A percentile compares a stretch with the other conserved stretches of the same genome.
Evolutionary conservation across 2,888 invertebrate genomes (phyloP).

Genomic region (Yponomeuta malinellus): DNA sequence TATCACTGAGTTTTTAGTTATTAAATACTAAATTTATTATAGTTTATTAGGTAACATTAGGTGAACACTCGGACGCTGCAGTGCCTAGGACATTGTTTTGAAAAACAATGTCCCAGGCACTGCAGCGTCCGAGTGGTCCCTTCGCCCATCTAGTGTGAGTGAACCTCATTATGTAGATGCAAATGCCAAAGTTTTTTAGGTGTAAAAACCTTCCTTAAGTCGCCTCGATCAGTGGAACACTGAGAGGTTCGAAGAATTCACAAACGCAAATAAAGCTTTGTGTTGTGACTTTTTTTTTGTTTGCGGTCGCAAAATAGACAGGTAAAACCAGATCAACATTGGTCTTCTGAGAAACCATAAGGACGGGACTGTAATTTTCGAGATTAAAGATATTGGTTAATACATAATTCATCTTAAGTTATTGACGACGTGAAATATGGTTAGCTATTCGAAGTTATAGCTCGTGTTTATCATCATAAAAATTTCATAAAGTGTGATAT

Average conservation of each 20-base stretch:
- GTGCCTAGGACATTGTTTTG: too few relatives aligned
- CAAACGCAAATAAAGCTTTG: constrained; percentile 46
- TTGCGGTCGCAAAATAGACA: constrained; percentile 26
- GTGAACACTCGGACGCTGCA: too few relatives aligned
- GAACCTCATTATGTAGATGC: too few relatives aligned
- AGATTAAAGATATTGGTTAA: constrained; percentile 7
- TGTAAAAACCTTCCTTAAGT: not conserved
- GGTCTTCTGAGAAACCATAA: constrained; percentile 9
- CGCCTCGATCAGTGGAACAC: not conserved
- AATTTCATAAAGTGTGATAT: not conserved
- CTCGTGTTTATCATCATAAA: not conserved
- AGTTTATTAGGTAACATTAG: too few relatives aligned
- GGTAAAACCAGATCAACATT: constrained; percentile 9
- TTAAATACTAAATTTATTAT: too few relatives aligned
- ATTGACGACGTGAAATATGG: constrained; percentile 3
- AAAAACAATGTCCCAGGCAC: too few relatives aligned
- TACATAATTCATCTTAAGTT: constrained; percentile 9
- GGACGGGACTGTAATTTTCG: constrained; percentile 11
- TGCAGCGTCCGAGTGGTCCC: too few relatives aligned
- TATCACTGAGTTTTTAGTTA: too few relatives aligned
- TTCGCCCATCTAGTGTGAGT: too few relatives aligned
- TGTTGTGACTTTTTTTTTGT: constrained; percentile 32
- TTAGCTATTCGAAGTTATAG: constrained; percentile 4
- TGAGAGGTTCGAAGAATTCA: constrained; percentile 44
- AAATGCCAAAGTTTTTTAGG: not conserved